Conservation (phyloP, 1,140 invertebrate species). For the Venturia canescens region DNA sequence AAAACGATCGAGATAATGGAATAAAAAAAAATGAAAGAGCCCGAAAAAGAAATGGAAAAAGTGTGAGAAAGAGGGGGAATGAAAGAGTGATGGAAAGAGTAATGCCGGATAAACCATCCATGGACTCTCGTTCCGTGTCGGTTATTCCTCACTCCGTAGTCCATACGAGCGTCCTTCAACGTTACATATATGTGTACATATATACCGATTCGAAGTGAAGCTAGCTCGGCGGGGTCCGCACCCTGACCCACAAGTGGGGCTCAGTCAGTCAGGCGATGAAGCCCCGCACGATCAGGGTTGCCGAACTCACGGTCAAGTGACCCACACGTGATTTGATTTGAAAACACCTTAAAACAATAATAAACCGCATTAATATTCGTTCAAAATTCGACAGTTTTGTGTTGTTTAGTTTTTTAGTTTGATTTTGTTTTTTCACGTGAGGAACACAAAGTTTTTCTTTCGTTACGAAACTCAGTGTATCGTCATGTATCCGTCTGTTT, state of each 20-base stretch:
- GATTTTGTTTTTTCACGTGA: not conserved
- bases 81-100: not conserved
- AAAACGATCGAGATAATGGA: slow-evolving; percentile 1
- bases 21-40: slow-evolving; percentile 46
- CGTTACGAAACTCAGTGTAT: slow-evolving; percentile 9
- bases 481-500: slow-evolving; percentile 20
- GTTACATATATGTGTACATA: slow-evolving; percentile 16
- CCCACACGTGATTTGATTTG: slow-evolving; percentile 55
- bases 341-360: slow-evolving; percentile 32
- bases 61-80: not conserved
- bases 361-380: not conserved
- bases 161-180: slow-evolving; percentile 35
- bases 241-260: slow-evolving; percentile 71
- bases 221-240: slow-evolving; percentile 58
- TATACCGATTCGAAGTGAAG: not conserved
- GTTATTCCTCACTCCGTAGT: slow-evolving; percentile 41
- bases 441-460: slow-evolving; percentile 14
- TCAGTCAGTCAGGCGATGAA: slow-evolving; percentile 68
- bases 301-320: slow-evolving; percentile 69
- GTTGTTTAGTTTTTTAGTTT: slow-evolving; percentile 8
- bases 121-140: slow-evolving; percentile 55
- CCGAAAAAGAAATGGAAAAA: slow-evolving; percentile 44
- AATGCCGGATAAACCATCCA: slow-evolving; percentile 43
- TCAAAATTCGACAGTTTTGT: slow-evolving; percentile 31
- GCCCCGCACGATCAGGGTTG: slow-evolving; percentile 66